phyloP scores from a whole-genome alignment of 2,113 vertebrate species.

The Megalops atlanticus region DNA sequence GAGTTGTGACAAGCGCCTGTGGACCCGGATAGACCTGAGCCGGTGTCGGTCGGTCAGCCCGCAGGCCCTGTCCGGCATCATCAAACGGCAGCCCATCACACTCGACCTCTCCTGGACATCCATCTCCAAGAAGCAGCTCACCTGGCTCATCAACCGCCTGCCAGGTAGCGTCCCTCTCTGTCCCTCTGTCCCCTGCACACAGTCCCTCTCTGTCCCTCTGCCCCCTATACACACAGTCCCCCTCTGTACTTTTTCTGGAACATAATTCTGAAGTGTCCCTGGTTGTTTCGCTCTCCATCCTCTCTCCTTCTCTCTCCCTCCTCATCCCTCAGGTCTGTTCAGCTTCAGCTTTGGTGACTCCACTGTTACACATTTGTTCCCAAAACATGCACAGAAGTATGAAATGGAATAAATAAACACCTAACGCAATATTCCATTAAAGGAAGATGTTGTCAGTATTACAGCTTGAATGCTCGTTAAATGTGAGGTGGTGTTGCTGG shows the following conservation, averaged over 20 bases:
- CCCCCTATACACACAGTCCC: too few species aligned
- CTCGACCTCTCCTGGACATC: conserved; percentile 97
- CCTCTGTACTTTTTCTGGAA: too few species aligned
- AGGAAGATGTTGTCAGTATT: too few species aligned
- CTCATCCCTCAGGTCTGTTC: too few species aligned
- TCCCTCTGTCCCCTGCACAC: neutral
- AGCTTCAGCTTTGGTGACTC: too few species aligned
- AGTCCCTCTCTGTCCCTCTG: neutral
- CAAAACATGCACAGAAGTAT: too few species aligned
- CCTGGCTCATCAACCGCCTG: conserved; percentile 90
- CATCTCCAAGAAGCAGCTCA: conserved; percentile 94
- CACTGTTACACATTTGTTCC: too few species aligned
- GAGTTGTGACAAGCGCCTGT: conserved; percentile 92
- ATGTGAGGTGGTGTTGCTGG: too few species aligned
- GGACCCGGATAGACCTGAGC: conserved; percentile 91
- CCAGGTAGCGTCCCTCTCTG: conserved; percentile 71
- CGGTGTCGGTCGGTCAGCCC: conserved; percentile 89
- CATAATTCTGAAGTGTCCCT: neutral
- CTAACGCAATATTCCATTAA: too few species aligned
- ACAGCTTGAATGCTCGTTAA: too few species aligned
- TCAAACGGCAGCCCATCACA: conserved; percentile 87
- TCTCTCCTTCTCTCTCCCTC: too few species aligned
- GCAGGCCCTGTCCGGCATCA: conserved; percentile 88
- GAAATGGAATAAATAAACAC: too few species aligned
- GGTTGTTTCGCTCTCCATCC: neutral